Percentiles rank a stretch among this genome's conserved stretches.
Evolutionary conservation across 2,113 vertebrate species (phyloP).

Genomic region (Sylvietta virens): DNA sequence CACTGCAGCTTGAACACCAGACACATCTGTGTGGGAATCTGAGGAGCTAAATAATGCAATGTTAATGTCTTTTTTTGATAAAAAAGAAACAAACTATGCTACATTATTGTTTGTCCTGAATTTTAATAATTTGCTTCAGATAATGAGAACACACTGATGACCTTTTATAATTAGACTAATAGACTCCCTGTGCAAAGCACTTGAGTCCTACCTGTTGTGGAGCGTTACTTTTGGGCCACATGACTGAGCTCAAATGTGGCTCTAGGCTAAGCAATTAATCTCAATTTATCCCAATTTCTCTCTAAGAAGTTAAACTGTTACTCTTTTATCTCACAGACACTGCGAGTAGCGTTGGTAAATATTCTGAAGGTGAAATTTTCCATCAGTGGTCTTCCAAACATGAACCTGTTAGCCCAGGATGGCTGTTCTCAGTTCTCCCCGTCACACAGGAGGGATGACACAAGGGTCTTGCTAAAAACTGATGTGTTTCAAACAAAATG

Average conservation of each 20-base stretch:
- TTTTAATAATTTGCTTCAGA: background rate
- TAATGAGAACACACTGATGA: background rate
- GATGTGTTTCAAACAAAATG: background rate
- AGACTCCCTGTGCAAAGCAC: background rate
- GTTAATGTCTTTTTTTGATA: too few relatives aligned
- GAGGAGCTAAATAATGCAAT: too few relatives aligned
- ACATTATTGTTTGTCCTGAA: background rate
- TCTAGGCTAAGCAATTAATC: background rate
- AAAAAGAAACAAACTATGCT: background rate
- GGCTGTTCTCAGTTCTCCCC: background rate
- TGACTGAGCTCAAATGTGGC: background rate
- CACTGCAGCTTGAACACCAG: background rate
- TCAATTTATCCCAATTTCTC: background rate
- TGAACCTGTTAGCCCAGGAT: background rate
- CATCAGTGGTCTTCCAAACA: background rate
- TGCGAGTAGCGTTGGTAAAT: background rate
- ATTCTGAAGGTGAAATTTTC: background rate
- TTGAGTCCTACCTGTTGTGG: background rate
- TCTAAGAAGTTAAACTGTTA: background rate
- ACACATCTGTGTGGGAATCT: background rate
- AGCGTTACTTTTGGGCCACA: background rate
- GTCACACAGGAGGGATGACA: background rate
- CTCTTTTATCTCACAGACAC: background rate
- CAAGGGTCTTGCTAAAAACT: background rate
- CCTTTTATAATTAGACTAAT: background rate